phyloP scores from a whole-genome alignment of 2,113 vertebrate species.

The Dolichallabes microphthalmus region DNA sequence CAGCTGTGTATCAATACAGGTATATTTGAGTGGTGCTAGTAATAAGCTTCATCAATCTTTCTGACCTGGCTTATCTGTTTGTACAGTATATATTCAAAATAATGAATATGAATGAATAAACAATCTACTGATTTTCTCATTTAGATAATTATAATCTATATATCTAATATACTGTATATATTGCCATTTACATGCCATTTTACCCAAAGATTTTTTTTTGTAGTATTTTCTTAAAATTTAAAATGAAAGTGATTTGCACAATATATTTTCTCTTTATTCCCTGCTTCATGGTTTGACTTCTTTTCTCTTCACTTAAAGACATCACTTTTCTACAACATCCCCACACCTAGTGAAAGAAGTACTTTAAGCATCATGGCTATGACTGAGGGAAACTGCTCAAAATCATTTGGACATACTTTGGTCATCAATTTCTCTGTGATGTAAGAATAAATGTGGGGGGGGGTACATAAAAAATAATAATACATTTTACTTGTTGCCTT shows the following conservation, averaged over 20 bases:
- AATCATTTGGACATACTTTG: slow-evolving; percentile 21
- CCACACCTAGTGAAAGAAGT: slow-evolving; percentile 45
- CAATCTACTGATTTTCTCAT: too few relatives aligned
- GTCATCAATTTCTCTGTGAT: background rate
- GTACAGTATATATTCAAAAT: slow-evolving; percentile 50
- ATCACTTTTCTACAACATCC: slow-evolving; percentile 64
- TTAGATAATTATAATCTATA: too few relatives aligned
- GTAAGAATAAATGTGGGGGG: slow-evolving; percentile 6
- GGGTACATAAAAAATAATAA: too few relatives aligned
- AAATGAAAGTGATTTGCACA: background rate
- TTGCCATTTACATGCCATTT: background rate
- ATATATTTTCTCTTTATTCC: background rate
- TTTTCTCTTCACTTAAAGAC: slow-evolving; percentile 52
- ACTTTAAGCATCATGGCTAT: slow-evolving; percentile 45
- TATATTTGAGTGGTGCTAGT: slow-evolving; percentile 41
- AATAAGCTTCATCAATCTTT: background rate
- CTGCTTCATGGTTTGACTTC: background rate
- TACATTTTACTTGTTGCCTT: too few relatives aligned
- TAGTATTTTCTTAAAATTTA: background rate
- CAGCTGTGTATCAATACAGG: slow-evolving; percentile 76
- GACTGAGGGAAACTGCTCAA: slow-evolving; percentile 36
- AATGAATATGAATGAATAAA: too few relatives aligned
- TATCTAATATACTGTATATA: too few relatives aligned
- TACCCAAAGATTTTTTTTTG: background rate
- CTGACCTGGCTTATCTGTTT: background rate